Evolutionary conservation across 2,113 vertebrate species (phyloP).

Genomic region (Microtus ochrogaster): DNA sequence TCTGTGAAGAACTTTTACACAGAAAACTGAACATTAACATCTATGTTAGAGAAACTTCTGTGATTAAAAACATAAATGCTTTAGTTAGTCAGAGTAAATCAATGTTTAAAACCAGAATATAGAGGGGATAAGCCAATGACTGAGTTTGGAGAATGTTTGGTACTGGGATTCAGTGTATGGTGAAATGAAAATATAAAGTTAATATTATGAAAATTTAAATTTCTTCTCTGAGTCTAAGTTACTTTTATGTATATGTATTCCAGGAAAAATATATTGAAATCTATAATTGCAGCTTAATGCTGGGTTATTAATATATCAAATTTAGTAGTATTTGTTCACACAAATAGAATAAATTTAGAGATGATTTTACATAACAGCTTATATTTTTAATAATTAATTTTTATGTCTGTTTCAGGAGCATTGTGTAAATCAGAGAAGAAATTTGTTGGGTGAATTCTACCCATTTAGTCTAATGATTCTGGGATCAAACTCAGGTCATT

Average conservation of each 20-base stretch:
- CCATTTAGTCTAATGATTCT: neutral
- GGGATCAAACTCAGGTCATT: neutral
- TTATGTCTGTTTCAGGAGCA: neutral
- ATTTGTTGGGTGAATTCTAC: neutral
- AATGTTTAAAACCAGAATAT: neutral
- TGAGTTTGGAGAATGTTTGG: neutral
- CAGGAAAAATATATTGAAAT: neutral
- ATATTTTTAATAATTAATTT: neutral
- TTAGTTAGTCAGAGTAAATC: neutral
- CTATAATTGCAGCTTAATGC: neutral
- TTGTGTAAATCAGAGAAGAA: neutral
- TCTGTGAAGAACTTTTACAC: neutral
- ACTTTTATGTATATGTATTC: neutral
- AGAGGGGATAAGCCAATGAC: neutral
- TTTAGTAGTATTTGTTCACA: neutral
- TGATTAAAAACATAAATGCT: neutral
- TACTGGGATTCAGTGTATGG: no score
- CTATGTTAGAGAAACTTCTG: neutral
- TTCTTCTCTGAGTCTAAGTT: neutral
- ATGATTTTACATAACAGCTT: neutral
- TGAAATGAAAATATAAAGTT: neutral
- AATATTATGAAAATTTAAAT: neutral
- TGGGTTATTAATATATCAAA: neutral
- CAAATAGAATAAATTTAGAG: neutral
- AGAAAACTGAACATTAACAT: neutral